Base-by-base conservation (phyloP, 1,140 invertebrate species). In the Antheraea mylitta region DNA sequence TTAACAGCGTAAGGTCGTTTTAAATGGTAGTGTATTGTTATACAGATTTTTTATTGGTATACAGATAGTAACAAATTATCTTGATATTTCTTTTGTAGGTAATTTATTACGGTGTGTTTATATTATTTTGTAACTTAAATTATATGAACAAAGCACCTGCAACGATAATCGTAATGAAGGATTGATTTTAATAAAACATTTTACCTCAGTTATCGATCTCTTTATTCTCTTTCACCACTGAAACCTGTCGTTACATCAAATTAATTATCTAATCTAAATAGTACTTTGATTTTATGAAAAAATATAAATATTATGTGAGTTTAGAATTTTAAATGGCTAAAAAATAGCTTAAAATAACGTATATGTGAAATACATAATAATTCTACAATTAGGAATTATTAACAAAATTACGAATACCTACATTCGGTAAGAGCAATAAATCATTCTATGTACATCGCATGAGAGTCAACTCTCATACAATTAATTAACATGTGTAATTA, bases 161-260 rank as follows among this genome's bases (percentile, higher is more conserved):
- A 53, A 2, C 9, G 6, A 13, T 53, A 53, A 0, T 53, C 16
- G 1, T 53, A 53, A 53, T 42, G 11, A 42, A 42, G 0, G 38
- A 42, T 42, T 42, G 7, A 42, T 42, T 4, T 60, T 73, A 86
- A 81, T 79, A 75, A 83, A 80, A 79, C 69, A 76, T 71, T 67
- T 18, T 1, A 2, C 69, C 8, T 58, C 73, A 78, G 64, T 77
- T 76, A 82, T 72, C 72, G 77, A 86, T 82, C 79, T 83, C 61
- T 87, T 83, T 87, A 86, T 84, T 87, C 64, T 81, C 75, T 53
- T 13, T 82, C 83, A 84, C 68, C 78, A 69, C 80, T 81, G 78
- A 72, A 81, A 77, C 69, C 72, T 75, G 63, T 76, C 75, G 81
- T 74, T 71, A 80, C 69, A 79, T 78, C 72, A 73, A 84, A 79